phyloP scores from a whole-genome alignment of 2,797 vertebrate species.

The Gymnoscopelus microlampas region DNA sequence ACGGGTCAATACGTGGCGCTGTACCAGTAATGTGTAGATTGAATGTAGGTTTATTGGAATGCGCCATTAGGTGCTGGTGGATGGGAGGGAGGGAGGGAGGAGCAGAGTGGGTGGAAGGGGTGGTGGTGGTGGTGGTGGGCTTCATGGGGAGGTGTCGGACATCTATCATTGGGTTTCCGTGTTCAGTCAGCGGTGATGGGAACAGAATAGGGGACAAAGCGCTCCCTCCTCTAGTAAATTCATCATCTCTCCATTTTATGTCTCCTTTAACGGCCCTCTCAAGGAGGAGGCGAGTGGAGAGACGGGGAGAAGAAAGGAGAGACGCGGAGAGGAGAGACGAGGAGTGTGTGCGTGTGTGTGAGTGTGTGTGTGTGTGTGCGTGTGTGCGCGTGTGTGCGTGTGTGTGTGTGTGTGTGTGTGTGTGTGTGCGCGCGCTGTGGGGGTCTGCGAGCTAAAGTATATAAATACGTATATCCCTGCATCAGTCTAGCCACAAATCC shows the following conservation, averaged over 20 bases:
- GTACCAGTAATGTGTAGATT: slow-evolving; percentile 67
- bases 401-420: background rate
- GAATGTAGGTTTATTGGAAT: slow-evolving; percentile 78
- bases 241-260: slow-evolving; percentile 75
- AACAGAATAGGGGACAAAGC: slow-evolving; percentile 75
- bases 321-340: background rate
- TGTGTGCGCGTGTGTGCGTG: too few relatives aligned
- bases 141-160: slow-evolving; percentile 45
- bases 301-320: slow-evolving; percentile 13
- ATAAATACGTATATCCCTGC: background rate
- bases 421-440: background rate
- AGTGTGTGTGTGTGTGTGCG: too few relatives aligned
- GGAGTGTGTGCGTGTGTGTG: background rate
- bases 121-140: slow-evolving; percentile 20
- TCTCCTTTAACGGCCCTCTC: slow-evolving; percentile 63
- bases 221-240: slow-evolving; percentile 72
- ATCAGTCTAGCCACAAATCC: slow-evolving; percentile 46
- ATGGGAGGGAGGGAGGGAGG: slow-evolving; percentile 7
- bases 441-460: background rate
- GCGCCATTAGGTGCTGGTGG: slow-evolving; percentile 69
- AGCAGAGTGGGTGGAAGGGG: slow-evolving; percentile 20
- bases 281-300: slow-evolving; percentile 22
- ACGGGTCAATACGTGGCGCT: slow-evolving; percentile 68
- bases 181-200: slow-evolving; percentile 75
- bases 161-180: slow-evolving; percentile 75